Base-by-base conservation (phyloP, 1,140 invertebrate genomes). In the Pristionchus pacificus region DNA sequence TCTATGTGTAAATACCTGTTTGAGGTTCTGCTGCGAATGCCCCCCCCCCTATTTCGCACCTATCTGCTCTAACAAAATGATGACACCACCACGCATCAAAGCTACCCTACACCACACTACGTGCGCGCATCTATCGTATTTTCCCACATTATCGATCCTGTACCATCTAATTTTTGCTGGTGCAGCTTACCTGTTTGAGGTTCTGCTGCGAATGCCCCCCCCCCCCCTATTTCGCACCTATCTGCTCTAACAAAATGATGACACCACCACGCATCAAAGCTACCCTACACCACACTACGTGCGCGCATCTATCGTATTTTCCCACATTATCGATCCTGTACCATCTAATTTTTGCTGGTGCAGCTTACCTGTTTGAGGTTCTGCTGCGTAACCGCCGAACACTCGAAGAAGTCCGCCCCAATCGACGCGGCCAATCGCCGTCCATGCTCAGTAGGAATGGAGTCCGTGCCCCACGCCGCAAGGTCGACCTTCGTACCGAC, bases 341-440 rank as follows among this genome's bases (percentile, higher is more conserved):
- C n/a, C n/a, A 58, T 57, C 49, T 59, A 29, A 59, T 67, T 15
- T 27, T 57, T 31, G 31, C 24, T 6, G 24, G 63, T 32, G 13
- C 31, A 32, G 10, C 65, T 0, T 57, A 93, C 92, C 80, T 94
- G 91, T 87, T 97, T 95, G 71, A 95, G 87, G 84, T 94, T 91
- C 82, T 90, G 90, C 85, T 99, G 95, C 31, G 92, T 95, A 75
- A 93, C 88, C 1, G 93, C 91, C 0, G 92, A 95, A 69, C 92
- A 94, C 84, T 95, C 93, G 27, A 95, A 88, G 82, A 95, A 95
- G 65, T 88, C 88, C 2, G 71, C 92, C 71, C 91, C 90, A 71
- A 96, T 88, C 94, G 88, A 32, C 55, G 88, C 85, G 24, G 91
- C 91, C 78, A 93, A 84, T 68, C 89, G 87, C 80, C 87, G 87